Conservation (phyloP, 1,140 invertebrate species). For the Trichonephila clavipes region DNA sequence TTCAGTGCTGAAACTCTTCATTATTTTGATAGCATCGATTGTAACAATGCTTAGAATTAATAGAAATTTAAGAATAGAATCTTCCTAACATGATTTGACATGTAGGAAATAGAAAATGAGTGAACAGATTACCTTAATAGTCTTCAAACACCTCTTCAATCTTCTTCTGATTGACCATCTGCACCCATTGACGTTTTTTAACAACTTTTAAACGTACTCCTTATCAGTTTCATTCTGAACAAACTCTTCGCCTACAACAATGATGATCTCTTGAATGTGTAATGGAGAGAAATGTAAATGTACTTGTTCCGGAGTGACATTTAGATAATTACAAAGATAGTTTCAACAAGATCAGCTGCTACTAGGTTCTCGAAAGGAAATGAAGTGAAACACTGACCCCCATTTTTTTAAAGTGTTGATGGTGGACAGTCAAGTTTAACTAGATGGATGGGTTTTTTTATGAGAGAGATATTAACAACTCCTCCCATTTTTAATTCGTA, state of each 20-base stretch:
- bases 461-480: too few relatives aligned
- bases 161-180: not conserved
- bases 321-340: constrained; percentile 14
- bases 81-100: not conserved
- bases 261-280: not conserved
- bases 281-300: not conserved
- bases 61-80: not conserved
- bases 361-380: not conserved
- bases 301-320: constrained; percentile 2
- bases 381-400: not conserved
- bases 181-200: not conserved
- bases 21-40: not conserved
- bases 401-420: not conserved
- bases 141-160: not conserved
- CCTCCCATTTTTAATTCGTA: too few relatives aligned
- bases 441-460: not conserved
- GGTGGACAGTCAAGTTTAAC: not conserved
- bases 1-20: not conserved
- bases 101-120: not conserved
- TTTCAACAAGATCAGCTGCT: constrained; percentile 1
- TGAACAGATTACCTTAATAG: not conserved
- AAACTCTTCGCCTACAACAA: not conserved
- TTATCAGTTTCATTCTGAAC: not conserved
- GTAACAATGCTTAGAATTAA: not conserved
- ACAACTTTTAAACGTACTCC: not conserved